Base-by-base conservation (phyloP, 2,888 invertebrate genomes). In the Pemphredon lugubris region DNA sequence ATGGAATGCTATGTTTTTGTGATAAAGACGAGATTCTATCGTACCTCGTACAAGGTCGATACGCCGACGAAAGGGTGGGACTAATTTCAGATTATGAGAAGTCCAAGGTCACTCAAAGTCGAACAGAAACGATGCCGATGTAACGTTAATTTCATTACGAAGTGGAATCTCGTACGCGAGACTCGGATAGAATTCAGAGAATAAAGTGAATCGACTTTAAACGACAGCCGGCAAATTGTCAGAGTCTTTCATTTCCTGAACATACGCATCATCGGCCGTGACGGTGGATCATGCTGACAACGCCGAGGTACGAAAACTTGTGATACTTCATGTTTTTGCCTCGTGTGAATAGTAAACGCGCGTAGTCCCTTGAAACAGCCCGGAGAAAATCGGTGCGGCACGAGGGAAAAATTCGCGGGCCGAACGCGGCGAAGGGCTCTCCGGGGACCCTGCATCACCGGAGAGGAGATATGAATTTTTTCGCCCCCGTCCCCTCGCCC, bases 381-480 rank as follows among this genome's bases (percentile, higher is more conserved):
- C 14, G 14, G 39, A 26, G 53, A 23, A 60, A 70, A 69, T 60
- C 59, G 58, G 30, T 20, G 47, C 40, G 18, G 26, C 39, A 18
- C 37, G 23, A 50, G 37, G 21, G 30, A 45, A 44, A 63, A 55
- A 66, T 69, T 48, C 51, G 55, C 48, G 45, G 61, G 48, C 65
- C 48, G 32, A 50, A 51, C 58, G 34, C 44, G 47, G 57, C 64
- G 45, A 47, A 54, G 39, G 14, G 58, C 39, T 73, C 69, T 39
- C 61, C 21, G 18, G 55, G 47, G 65, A 59, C 23, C 34, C n/a
- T 34, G 34, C 60, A 47, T 40, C 65, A 32, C 30, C 57, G 34
- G 23, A 13, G 32, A 47, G 50, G 32, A 64, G 70, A 70, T 70
- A 65, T 40, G 61, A 76, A 74, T 74, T 70, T 76, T 77, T 59